Evolutionary conservation across 2,888 invertebrate species (phyloP).

Genomic region (Amaurobius ferox): DNA sequence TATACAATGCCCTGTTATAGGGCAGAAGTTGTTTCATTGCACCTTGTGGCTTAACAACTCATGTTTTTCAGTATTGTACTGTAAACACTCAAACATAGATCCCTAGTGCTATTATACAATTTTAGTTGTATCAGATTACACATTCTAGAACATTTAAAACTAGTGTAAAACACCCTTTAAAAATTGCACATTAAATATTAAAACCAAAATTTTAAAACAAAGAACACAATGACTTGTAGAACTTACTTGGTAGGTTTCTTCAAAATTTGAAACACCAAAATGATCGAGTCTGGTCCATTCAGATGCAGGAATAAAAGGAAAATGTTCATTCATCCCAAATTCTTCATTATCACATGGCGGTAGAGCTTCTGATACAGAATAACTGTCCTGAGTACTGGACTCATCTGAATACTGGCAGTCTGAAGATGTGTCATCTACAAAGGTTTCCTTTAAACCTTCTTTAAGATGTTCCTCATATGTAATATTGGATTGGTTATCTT

Average conservation of each 20-base stretch:
- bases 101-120: no score
- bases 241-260: slow-evolving; percentile 42
- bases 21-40: no score
- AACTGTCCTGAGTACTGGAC: slow-evolving; percentile 39
- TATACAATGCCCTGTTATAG: no score
- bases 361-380: slow-evolving; percentile 15
- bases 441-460: slow-evolving; percentile 60
- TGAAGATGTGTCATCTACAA: slow-evolving; percentile 60
- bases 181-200: no score
- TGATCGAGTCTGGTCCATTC: slow-evolving; percentile 31
- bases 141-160: no score
- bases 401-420: slow-evolving; percentile 62
- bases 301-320: slow-evolving; percentile 48
- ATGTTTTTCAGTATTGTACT: no score
- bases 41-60: no score
- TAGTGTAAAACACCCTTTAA: no score
- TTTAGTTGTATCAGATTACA: no score
- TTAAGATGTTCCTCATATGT: slow-evolving; percentile 43
- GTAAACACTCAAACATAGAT: no score
- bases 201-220: no score
- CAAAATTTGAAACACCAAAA: slow-evolving; percentile 26
- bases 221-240: background rate
- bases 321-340: slow-evolving; percentile 48
- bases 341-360: background rate
- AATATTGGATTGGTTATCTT: background rate